Conservation (phyloP, 2,113 vertebrate species). For the Origma solitaria region DNA sequence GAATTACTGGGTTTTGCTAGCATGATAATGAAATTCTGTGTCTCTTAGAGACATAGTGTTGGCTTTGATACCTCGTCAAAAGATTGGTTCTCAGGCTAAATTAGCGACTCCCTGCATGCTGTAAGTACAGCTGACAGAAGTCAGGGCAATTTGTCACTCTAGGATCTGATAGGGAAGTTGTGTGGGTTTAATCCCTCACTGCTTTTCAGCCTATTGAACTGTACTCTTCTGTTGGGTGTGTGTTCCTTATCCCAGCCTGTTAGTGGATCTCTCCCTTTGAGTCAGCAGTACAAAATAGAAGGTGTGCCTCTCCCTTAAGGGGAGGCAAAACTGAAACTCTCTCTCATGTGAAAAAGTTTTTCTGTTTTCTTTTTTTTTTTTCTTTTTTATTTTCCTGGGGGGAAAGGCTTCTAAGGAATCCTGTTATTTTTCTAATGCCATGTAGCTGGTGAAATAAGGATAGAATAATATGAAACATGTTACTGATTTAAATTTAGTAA, state of each 20-base stretch:
- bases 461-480: background rate
- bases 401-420: background rate
- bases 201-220: background rate
- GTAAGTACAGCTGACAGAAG: background rate
- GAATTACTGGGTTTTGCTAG: background rate
- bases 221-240: background rate
- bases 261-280: background rate
- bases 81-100: background rate
- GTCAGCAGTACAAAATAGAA: background rate
- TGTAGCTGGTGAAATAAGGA: background rate
- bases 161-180: background rate
- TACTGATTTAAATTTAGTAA: background rate
- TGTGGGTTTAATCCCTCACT: background rate
- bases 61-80: background rate
- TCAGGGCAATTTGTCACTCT: background rate
- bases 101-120: background rate
- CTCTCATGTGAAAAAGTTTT: background rate
- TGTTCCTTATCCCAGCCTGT: background rate
- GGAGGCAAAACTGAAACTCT: background rate
- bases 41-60: background rate
- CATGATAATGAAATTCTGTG: background rate
- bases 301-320: fast-evolving
- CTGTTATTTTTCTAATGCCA: background rate
- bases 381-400: background rate
- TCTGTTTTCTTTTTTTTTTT: fast-evolving